A percentile compares a stretch with the other conserved stretches of the same genome.
These are phyloP conservation scores for Heliconius ethilla DNA, from an alignment of 2,888 invertebrate genomes.

Conservation along the genomic window DNA sequence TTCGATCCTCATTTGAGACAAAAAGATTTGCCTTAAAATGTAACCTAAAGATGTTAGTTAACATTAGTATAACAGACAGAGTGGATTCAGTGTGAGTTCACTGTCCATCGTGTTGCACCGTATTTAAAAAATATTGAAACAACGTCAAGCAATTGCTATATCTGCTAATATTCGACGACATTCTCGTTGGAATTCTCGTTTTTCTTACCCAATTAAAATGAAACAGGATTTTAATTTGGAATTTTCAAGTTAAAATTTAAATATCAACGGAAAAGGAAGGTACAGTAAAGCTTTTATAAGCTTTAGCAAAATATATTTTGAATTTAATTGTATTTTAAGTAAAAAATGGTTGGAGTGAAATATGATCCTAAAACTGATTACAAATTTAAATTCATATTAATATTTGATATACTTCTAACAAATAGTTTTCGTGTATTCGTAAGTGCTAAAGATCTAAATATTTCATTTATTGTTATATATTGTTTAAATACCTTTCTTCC, in stretches of 20 bases:
- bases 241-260: slow-evolving; percentile 16
- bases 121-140: background rate
- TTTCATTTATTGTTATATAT: background rate
- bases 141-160: background rate
- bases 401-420: background rate
- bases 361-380: background rate
- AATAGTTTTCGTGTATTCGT: background rate
- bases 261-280: slow-evolving; percentile 11
- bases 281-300: slow-evolving; percentile 11
- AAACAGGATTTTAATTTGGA: slow-evolving; percentile 16
- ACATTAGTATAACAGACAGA: no score
- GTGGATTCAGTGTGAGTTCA: no score
- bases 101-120: no score
- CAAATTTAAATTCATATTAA: background rate
- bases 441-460: background rate
- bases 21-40: no score
- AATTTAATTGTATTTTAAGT: slow-evolving; percentile 17
- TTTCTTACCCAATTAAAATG: slow-evolving; percentile 22
- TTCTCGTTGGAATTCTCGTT: slow-evolving; percentile 1
- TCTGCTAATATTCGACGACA: slow-evolving; percentile 10
- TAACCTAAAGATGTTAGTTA: no score
- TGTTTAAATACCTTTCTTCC: background rate
- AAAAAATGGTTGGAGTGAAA: slow-evolving; percentile 1
- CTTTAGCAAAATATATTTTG: slow-evolving; percentile 10
- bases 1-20: no score